phyloP scores from a whole-genome alignment of 1,140 invertebrate species.

The Dendrolimus punctatus region DNA sequence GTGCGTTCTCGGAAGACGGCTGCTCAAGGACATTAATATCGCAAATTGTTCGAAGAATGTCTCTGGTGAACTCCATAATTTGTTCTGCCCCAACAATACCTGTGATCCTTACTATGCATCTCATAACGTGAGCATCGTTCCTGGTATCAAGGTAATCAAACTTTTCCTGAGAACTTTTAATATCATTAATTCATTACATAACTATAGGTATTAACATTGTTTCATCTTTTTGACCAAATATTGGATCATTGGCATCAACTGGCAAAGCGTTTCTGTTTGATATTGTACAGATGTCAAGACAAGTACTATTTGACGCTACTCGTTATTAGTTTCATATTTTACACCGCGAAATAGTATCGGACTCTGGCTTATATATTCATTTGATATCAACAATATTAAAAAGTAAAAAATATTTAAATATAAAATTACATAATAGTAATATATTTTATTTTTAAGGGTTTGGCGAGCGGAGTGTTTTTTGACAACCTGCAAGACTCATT shows the following conservation, averaged over 20 bases:
- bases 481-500: slow-evolving; percentile 75
- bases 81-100: slow-evolving; percentile 80
- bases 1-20: slow-evolving; percentile 91
- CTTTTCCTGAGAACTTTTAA: neutral
- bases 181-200: neutral
- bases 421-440: too few species aligned
- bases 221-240: too few species aligned
- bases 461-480: slow-evolving; percentile 85
- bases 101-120: slow-evolving; percentile 87
- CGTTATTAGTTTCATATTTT: too few species aligned
- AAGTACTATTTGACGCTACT: too few species aligned
- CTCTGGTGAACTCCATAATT: slow-evolving; percentile 75
- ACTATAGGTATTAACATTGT: neutral
- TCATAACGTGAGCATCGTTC: slow-evolving; percentile 74
- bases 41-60: slow-evolving; percentile 85
- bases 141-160: slow-evolving; percentile 79
- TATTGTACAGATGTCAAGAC: too few species aligned
- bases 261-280: too few species aligned
- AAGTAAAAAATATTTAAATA: too few species aligned
- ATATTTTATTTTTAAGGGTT: slow-evolving; percentile 65
- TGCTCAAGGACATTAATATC: slow-evolving; percentile 84
- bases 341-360: too few species aligned
- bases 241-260: too few species aligned
- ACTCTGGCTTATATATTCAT: neutral
- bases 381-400: neutral